These are phyloP conservation scores for Enteromius viviparus DNA, from an alignment of 2,797 vertebrate species.

Conservation along the genomic window DNA sequence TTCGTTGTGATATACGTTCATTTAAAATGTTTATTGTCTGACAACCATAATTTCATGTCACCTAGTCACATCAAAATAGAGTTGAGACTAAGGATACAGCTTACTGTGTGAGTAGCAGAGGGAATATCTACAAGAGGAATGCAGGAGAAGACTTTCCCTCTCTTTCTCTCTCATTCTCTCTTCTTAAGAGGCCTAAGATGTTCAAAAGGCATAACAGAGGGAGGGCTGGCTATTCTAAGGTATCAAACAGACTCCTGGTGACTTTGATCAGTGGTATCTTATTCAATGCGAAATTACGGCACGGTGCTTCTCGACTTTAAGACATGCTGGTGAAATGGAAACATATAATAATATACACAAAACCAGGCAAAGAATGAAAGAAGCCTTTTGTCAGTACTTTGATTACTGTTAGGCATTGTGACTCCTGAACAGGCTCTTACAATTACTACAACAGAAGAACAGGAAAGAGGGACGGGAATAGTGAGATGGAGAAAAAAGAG, in stretches of 20 bases:
- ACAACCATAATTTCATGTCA: not conserved
- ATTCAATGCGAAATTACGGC: conserved; percentile 73
- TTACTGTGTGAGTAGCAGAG: conserved; percentile 44
- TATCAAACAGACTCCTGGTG: conserved; percentile 78
- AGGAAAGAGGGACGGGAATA: conserved; percentile 38
- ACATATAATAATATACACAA: conserved; percentile 78
- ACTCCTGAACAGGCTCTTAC: conserved; percentile 72
- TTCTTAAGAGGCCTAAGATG: conserved; percentile 71
- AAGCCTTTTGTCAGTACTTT: conserved; percentile 78
- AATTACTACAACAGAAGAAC: conserved; percentile 68
- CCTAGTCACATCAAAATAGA: not conserved
- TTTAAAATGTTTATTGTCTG: not conserved
- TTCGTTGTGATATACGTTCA: not conserved
- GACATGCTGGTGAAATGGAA: conserved; percentile 71
- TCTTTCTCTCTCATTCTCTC: conserved; percentile 62
- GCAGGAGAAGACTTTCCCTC: conserved; percentile 62
- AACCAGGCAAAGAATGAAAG: conserved; percentile 76
- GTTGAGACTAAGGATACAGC: conserved; percentile 34
- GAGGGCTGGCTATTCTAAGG: conserved; percentile 71
- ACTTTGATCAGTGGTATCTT: conserved; percentile 81
- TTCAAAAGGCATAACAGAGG: conserved; percentile 78
- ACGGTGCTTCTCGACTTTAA: conserved; percentile 68
- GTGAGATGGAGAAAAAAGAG: conserved; percentile 47
- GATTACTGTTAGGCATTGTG: conserved; percentile 79
- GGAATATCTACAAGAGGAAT: conserved; percentile 76